Evolutionary conservation across 2,888 invertebrate species (phyloP), one percentile per base, ranked within the genome.

Genomic region (Synergus gifuensis): DNA sequence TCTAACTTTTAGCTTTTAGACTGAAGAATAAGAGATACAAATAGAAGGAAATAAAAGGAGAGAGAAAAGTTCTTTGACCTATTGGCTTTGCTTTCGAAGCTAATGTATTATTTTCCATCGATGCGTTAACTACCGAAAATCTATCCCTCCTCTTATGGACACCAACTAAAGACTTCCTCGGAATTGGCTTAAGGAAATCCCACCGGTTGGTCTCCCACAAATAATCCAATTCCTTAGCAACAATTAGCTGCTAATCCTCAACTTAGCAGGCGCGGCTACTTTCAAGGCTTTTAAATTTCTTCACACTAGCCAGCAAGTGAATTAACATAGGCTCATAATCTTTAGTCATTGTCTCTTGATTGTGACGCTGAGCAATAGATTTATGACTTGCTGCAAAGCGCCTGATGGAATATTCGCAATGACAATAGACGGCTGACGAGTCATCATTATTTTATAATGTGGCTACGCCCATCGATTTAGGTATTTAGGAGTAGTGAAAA

Each of bases 151-250:
- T 18, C 67, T 49, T 67, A 22, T 66, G 16, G 46, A 46, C 46
- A 78, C 44, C 76, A 66, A 54, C 40, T 58, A 36, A 60, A 63
- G 42, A 42, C 73, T 79, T 66, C 77, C 78, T 69, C 46, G 77
- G 46, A 85, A 88, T 88, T 87, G 86, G 87, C 86, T 88, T 86
- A 86, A 83, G 64, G 16, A 79, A 86, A 84, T 82, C 80, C 83
- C 78, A 78, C 77, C 67, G 73, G 76, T 22, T 63, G 76, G 63
- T 22, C 82, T 67, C 76, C 79, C 63, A 76, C 77, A 76, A 66
- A 77, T 85, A 89, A 88, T 89, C 87, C 86, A 88, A 88, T 88
- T 88, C 84, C 86, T 87, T 84, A 87, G 79, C 80, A 85, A 88
- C 84, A 87, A 89, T 89, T 89, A 89, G 83, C 78, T 66, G 85